Conservation (phyloP, 2,888 invertebrate genomes). For the Elysia crispata region DNA sequence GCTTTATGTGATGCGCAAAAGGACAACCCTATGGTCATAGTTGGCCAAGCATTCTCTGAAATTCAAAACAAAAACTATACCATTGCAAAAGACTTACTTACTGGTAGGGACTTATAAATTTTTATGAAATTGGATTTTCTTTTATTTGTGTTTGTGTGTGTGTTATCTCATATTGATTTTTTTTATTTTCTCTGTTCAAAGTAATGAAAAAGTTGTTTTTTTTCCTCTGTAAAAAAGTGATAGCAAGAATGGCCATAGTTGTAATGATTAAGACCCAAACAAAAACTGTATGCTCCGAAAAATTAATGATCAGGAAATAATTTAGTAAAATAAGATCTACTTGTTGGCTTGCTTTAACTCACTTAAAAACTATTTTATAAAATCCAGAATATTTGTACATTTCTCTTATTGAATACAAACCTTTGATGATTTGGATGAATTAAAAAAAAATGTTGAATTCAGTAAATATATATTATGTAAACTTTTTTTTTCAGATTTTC, state of each 20-base stretch:
- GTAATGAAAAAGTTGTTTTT: not conserved
- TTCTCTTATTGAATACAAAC: too few relatives aligned
- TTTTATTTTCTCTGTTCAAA: not conserved
- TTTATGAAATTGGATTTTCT: not conserved
- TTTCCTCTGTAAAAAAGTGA: conserved; percentile 23
- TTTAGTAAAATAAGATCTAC: too few relatives aligned
- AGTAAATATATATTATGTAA: too few relatives aligned
- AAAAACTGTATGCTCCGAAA: too few relatives aligned
- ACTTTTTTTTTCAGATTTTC: conserved; percentile 28
- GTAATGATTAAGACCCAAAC: too few relatives aligned
- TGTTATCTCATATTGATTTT: not conserved
- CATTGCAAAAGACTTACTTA: conserved; percentile 56
- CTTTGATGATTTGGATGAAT: too few relatives aligned
- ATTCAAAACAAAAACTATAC: conserved; percentile 56
- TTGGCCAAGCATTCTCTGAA: conserved; percentile 58
- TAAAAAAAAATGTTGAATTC: too few relatives aligned
- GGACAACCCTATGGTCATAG: conserved; percentile 24
- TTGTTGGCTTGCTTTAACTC: too few relatives aligned
- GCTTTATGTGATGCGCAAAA: conserved; percentile 28
- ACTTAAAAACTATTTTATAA: too few relatives aligned
- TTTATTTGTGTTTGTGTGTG: conserved; percentile 5
- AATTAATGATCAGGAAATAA: too few relatives aligned
- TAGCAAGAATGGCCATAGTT: too few relatives aligned
- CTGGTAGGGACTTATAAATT: conserved; percentile 52
- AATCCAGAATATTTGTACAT: too few relatives aligned